These are phyloP conservation scores for Caenorhabditis drosophilae DNA, from an alignment of 2,888 invertebrate genomes.

Conservation along the genomic window DNA sequence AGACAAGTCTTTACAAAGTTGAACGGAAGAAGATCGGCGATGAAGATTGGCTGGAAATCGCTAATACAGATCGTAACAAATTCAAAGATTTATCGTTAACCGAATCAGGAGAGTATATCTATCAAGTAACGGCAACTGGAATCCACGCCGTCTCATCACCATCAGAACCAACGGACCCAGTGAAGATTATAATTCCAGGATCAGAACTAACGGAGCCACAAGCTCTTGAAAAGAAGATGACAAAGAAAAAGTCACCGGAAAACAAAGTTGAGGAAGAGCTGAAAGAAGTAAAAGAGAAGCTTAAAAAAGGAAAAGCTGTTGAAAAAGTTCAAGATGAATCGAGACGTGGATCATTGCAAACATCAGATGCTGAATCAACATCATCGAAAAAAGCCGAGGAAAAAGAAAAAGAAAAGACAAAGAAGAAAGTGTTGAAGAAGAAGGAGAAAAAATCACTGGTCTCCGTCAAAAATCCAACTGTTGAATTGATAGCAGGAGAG, in stretches of 20 bases:
- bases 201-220: constrained; percentile 9
- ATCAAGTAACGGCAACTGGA: constrained; percentile 55
- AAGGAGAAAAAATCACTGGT: constrained; percentile 17
- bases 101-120: constrained; percentile 52
- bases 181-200: constrained; percentile 20
- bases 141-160: constrained; percentile 43
- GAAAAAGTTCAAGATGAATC: constrained; percentile 38
- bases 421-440: constrained; percentile 39
- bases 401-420: constrained; percentile 19
- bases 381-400: constrained; percentile 19
- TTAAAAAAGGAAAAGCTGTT: constrained; percentile 37
- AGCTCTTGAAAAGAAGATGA: constrained; percentile 32
- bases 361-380: constrained; percentile 26
- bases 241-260: constrained; percentile 30
- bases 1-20: constrained; percentile 47
- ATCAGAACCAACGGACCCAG: constrained; percentile 36
- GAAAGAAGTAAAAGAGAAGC: constrained; percentile 42
- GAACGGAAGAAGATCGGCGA: constrained; percentile 37
- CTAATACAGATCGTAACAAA: constrained; percentile 50
- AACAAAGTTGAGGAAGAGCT: constrained; percentile 34
- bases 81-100: constrained; percentile 62
- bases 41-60: constrained; percentile 63
- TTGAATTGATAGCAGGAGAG: constrained; percentile 25
- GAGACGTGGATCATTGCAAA: constrained; percentile 34
- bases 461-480: constrained; percentile 23